Evolutionary conservation across 2,888 invertebrate species (phyloP), one percentile per base, ranked within the genome.

Genomic region (Isoperla grammatica): DNA sequence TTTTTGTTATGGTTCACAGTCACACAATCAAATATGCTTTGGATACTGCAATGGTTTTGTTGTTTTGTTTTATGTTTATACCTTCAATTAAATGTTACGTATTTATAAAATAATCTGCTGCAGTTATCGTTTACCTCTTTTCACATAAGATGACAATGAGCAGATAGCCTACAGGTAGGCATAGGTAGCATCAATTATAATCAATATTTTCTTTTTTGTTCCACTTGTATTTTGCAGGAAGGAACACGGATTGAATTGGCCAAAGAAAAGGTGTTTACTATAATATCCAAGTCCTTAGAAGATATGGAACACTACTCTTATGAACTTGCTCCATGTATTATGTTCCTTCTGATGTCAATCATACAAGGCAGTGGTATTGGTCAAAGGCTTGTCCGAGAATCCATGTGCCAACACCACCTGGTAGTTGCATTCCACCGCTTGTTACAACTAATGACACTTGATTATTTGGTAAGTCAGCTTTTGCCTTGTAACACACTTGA

Each of bases 301-400:
- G 49, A 50, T 50, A n/a, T 50, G 5, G 35, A 50, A 13, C 3
- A 12, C 13, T 29, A 11, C 1, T 29, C 23, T 35, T 50, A 50
- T 13, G 29, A 35, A n/a, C 29, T 13, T 29, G 49, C 35, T 15
- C 23, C 15, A 37, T 15, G 54, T 20, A 8, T 22, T 5, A 23
- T 59, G 23, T 55, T 29, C 40, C 46, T 59, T 37, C 37, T 55
- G 2, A 46, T 46, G 46, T 55, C 35, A 19, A 39, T 55, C 35
- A 29, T 59, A 13, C n/a, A 43, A 37, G 39, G 45, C 29, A 54
- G 54, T 43, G 46, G 17, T 9, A 15, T 45, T 15, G 59, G 59
- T 11, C 55, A 59, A 35, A 46, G 11, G 15, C n/a, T 59, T 6
- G 59, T 37, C 19, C 17, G 59, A 46, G 54, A 59, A 55, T 55